These are phyloP conservation scores for Balaeniceps rex DNA, from an alignment of 2,113 vertebrate genomes.

Conservation along the genomic window DNA sequence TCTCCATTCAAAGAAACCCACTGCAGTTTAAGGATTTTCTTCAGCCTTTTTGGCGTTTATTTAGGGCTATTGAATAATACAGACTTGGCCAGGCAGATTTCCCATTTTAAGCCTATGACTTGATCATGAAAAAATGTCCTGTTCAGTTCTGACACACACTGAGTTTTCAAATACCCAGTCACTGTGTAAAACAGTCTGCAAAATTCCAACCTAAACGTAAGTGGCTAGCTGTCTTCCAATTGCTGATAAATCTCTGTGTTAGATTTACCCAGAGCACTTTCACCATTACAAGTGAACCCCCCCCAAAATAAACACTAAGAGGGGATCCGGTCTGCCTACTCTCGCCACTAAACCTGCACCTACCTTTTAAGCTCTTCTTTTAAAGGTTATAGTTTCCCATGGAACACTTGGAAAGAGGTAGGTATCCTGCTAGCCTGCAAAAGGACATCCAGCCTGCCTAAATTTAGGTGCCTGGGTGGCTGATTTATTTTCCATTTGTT, in stretches of 20 bases:
- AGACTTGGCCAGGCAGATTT: background rate
- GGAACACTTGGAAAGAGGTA: background rate
- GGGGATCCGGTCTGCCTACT: background rate
- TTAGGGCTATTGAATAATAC: background rate
- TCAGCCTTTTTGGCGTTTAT: background rate
- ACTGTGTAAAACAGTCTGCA: background rate
- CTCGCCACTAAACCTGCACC: background rate
- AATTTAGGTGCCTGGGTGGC: background rate
- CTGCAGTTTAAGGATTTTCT: background rate
- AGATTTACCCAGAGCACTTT: background rate
- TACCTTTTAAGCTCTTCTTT: background rate
- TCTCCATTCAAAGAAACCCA: background rate
- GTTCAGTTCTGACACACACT: background rate
- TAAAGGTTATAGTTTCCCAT: background rate
- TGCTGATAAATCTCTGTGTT: background rate
- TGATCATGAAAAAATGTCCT: slow-evolving; percentile 30
- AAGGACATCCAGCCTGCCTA: background rate
- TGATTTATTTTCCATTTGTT: background rate
- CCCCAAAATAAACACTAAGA: background rate
- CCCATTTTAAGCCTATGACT: background rate
- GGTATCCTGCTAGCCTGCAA: background rate
- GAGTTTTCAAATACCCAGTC: background rate
- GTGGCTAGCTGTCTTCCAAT: background rate
- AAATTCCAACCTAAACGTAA: background rate
- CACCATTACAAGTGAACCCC: background rate